Evolutionary conservation across 2,113 vertebrate species (phyloP).

Genomic region (Calidris pugnax): DNA sequence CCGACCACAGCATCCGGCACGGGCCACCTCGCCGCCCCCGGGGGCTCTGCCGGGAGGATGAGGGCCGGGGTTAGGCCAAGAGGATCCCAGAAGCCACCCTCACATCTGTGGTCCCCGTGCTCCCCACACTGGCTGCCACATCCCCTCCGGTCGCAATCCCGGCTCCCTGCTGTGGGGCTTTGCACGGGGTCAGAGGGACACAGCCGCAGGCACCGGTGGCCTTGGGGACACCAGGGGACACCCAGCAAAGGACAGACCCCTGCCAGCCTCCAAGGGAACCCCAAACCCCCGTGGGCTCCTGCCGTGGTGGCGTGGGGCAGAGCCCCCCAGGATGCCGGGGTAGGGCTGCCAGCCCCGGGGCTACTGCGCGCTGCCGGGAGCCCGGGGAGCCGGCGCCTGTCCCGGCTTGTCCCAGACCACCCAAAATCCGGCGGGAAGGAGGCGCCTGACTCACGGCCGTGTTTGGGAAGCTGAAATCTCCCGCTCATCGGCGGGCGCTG

Average conservation of each 20-base stretch:
- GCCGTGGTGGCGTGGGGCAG: not conserved
- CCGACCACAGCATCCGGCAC: not conserved
- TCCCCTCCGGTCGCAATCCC: rapidly evolving
- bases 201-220: rapidly evolving
- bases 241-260: not conserved
- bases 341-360: not conserved
- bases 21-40: rapidly evolving
- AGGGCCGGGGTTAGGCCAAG: not conserved
- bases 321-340: not conserved
- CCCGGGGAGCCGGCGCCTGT: slow-evolving; percentile 11
- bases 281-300: not conserved
- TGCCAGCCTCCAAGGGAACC: not conserved
- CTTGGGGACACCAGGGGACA: not conserved
- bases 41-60: not conserved
- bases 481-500: slow-evolving; percentile 8
- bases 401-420: slow-evolving; percentile 51
- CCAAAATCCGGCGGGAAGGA: slow-evolving; percentile 21
- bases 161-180: not conserved
- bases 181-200: not conserved
- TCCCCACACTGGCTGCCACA: not conserved
- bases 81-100: not conserved
- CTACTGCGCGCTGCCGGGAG: not conserved
- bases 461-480: slow-evolving; percentile 16
- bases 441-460: slow-evolving; percentile 27
- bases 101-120: not conserved